These are phyloP conservation scores for Holothuria scabra DNA, from an alignment of 53 echinoderm and acorn worm species.

Conservation along the genomic window DNA sequence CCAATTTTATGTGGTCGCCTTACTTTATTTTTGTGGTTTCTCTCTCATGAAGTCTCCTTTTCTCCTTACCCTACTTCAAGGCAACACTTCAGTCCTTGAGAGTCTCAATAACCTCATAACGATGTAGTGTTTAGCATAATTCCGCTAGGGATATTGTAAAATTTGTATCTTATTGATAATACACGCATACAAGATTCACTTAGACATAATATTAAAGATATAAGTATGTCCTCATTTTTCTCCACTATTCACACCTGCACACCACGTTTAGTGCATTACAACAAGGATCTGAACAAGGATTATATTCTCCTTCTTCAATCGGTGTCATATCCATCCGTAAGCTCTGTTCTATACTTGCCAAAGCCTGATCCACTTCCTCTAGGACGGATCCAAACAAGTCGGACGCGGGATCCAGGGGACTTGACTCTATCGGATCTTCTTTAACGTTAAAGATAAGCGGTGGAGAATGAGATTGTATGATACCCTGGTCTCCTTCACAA, in stretches of 20 bases:
- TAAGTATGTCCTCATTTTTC: too few relatives aligned
- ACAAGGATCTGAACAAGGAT: slow-evolving; percentile 43
- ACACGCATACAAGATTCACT: too few relatives aligned
- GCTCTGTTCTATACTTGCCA: slow-evolving; percentile 14
- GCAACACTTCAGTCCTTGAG: too few relatives aligned
- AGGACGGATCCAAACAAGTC: slow-evolving; percentile 27
- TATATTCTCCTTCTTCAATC: slow-evolving; percentile 42
- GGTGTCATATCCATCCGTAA: slow-evolving; percentile 63
- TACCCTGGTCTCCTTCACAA: slow-evolving; percentile 53
- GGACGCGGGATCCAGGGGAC: slow-evolving; percentile 34
- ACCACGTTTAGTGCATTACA: slow-evolving; percentile 63
- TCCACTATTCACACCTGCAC: slow-evolving; percentile 53
- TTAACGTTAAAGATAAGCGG: slow-evolving; percentile 68
- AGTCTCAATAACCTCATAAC: too few relatives aligned
- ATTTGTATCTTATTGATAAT: too few relatives aligned
- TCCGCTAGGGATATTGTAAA: too few relatives aligned
- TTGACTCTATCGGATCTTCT: slow-evolving; percentile 53
- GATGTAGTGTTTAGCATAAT: too few relatives aligned
- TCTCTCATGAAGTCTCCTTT: too few relatives aligned
- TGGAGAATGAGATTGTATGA: slow-evolving; percentile 51
- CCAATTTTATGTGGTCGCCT: too few relatives aligned
- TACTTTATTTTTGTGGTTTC: too few relatives aligned
- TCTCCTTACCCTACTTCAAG: too few relatives aligned
- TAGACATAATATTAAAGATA: too few relatives aligned
- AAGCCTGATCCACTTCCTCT: slow-evolving; percentile 18